phyloP scores from a whole-genome alignment of 2,113 vertebrate genomes.

The Budorcas taxicolor region DNA sequence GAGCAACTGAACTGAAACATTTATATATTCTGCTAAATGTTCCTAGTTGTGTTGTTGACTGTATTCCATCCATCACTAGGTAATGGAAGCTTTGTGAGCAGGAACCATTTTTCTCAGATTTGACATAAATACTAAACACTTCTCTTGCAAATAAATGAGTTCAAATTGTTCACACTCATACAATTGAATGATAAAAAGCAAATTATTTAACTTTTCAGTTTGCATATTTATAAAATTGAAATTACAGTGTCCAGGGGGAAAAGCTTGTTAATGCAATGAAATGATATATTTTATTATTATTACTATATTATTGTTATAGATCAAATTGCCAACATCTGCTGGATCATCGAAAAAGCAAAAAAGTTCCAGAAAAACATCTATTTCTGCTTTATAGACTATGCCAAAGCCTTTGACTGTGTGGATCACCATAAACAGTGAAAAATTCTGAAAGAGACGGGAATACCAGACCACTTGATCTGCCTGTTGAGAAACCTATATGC shows the following conservation, averaged over 20 bases:
- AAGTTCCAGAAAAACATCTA: too few species aligned
- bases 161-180: neutral
- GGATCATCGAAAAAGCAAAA: too few species aligned
- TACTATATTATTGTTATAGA: neutral
- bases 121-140: neutral
- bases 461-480: too few species aligned
- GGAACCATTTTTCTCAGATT: neutral
- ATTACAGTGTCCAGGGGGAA: neutral
- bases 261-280: neutral
- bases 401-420: too few species aligned
- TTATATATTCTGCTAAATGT: neutral
- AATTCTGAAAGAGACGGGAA: too few species aligned
- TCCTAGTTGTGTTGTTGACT: neutral
- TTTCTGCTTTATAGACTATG: too few species aligned
- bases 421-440: too few species aligned
- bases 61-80: neutral
- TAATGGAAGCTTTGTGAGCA: neutral
- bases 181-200: neutral
- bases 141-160: neutral
- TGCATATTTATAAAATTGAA: neutral
- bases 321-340: too few species aligned
- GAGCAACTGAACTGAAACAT: neutral
- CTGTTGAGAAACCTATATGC: too few species aligned
- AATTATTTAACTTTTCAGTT: neutral
- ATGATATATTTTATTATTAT: neutral